Evolutionary conservation across 2,113 vertebrate species (phyloP).

Genomic region (Eretmochelys imbricata): DNA sequence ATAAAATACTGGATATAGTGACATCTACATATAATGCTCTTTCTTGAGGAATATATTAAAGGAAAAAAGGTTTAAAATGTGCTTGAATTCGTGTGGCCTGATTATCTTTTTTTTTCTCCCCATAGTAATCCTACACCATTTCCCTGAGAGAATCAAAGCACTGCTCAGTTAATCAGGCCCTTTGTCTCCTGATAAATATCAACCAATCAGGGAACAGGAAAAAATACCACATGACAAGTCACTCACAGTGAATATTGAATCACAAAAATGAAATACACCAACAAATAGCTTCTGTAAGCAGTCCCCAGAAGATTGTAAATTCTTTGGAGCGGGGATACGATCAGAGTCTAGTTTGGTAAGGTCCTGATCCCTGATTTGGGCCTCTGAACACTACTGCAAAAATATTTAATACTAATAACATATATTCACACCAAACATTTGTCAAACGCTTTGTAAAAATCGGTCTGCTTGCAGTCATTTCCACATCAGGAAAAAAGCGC

Average conservation of each 20-base stretch:
- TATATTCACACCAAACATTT: neutral
- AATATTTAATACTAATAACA: neutral
- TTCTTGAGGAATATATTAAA: conserved; percentile 9
- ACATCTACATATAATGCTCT: conserved; percentile 8
- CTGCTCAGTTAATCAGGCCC: neutral
- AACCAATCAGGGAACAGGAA: neutral
- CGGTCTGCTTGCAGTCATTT: neutral
- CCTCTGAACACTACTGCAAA: neutral
- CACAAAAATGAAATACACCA: neutral
- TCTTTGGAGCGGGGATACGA: neutral
- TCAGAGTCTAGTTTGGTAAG: neutral
- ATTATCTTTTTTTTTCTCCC: neutral
- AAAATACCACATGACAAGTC: neutral
- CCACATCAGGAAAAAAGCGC: neutral
- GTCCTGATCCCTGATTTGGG: neutral
- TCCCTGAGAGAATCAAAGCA: neutral
- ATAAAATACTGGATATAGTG: neutral
- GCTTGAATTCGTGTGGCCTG: neutral
- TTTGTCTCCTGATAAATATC: neutral
- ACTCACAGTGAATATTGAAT: neutral
- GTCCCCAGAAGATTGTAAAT: neutral
- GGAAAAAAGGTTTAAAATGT: neutral
- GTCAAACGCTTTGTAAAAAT: neutral
- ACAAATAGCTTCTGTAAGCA: neutral
- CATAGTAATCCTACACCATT: neutral